Conservation (phyloP, 1,140 invertebrate genomes). For the Penaeus chinensis region DNA sequence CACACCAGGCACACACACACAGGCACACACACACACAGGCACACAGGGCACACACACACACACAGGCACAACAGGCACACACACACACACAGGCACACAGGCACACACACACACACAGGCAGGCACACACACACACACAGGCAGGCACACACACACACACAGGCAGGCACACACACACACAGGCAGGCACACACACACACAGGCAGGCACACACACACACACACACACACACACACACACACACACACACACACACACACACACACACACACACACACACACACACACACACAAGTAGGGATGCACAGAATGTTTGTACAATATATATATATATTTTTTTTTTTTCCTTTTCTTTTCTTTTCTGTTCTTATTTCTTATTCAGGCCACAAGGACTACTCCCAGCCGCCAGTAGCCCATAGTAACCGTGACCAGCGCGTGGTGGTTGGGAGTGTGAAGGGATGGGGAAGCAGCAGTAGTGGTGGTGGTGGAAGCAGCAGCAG, state of each 20-base stretch:
- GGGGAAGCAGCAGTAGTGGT: constrained; percentile 40
- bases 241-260: too few relatives aligned
- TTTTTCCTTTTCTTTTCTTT: not conserved
- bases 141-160: too few relatives aligned
- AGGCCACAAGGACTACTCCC: constrained; percentile 71
- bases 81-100: too few relatives aligned
- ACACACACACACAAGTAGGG: not conserved
- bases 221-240: too few relatives aligned
- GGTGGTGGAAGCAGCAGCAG: constrained; percentile 47
- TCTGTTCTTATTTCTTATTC: not conserved
- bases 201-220: not conserved
- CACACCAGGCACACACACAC: too few relatives aligned
- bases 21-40: too few relatives aligned
- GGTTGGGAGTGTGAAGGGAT: constrained; percentile 60
- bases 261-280: not conserved
- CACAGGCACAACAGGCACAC: too few relatives aligned
- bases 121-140: too few relatives aligned
- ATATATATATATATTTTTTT: not conserved
- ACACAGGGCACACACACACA: not conserved
- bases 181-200: not conserved
- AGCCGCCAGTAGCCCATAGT: constrained; percentile 76
- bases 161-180: not conserved
- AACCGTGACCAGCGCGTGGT: constrained; percentile 66
- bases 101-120: too few relatives aligned
- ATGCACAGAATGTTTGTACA: not conserved